Conservation (phyloP, 2,113 vertebrate species). For the Ginglymostoma cirratum region DNA sequence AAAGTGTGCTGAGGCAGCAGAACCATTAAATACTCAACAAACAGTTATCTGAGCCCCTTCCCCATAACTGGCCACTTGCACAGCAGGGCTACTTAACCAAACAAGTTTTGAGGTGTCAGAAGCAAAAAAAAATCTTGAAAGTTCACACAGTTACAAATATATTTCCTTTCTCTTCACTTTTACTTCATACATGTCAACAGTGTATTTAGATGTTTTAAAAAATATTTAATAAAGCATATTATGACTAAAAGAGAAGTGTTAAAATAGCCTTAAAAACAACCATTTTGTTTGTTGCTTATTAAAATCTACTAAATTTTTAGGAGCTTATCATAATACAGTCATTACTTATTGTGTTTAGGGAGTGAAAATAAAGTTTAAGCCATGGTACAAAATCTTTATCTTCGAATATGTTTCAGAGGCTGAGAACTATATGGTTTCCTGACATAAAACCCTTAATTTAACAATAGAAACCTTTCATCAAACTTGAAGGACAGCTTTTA, state of each 20-base stretch:
- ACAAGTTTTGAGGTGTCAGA: slow-evolving; percentile 48
- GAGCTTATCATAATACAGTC: background rate
- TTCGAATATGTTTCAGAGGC: slow-evolving; percentile 62
- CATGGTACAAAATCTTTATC: slow-evolving; percentile 62
- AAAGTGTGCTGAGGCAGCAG: slow-evolving; percentile 96
- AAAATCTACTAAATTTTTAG: background rate
- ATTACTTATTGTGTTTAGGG: too few relatives aligned
- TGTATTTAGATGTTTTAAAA: background rate
- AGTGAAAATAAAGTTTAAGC: slow-evolving; percentile 66
- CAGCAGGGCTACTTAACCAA: slow-evolving; percentile 95
- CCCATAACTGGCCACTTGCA: slow-evolving; percentile 85
- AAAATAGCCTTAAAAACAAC: background rate
- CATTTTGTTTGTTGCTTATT: background rate
- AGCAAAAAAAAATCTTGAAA: background rate
- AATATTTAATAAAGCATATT: background rate
- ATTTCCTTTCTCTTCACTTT: background rate
- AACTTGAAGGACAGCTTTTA: slow-evolving; percentile 62
- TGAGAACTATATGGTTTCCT: slow-evolving; percentile 71
- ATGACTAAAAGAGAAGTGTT: background rate
- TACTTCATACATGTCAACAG: background rate
- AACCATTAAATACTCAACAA: slow-evolving; percentile 96
- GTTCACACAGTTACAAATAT: background rate
- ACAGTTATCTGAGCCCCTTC: slow-evolving; percentile 93
- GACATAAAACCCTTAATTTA: slow-evolving; percentile 63
- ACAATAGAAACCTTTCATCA: slow-evolving; percentile 73